Base-by-base conservation (phyloP, 1,140 invertebrate genomes). In the Lordiphosa stackelbergi region DNA sequence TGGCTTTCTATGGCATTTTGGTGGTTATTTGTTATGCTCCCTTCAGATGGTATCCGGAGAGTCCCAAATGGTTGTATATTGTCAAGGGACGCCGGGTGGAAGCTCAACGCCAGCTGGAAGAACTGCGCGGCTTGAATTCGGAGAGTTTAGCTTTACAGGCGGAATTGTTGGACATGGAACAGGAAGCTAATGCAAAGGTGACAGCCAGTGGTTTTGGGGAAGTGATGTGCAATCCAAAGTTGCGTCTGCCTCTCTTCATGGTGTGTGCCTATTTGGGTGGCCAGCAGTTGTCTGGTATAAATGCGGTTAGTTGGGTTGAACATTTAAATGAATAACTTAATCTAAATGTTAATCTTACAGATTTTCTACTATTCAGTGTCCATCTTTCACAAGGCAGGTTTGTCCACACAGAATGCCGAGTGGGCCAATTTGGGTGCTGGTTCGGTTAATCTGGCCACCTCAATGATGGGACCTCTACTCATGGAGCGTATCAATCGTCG, bases 231-330 rank as follows among this genome's bases (percentile, higher is more conserved):
- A 68, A 86, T 60, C 51, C 60, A 0, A 55, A 48, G 4, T 51
- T 86, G 12, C 63, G 66, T 0, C 85, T 94, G 12, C 93, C 94
- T 7, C 69, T 96, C 5, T 75, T 95, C 10, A 89, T 96, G 24
- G 91, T 94, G 0, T 92, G 92, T 74, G 85, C 91, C 13, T 89
- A 95, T 84, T 93, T 96, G 88, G 90, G 91, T 19, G 94, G 95
- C 0, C 95, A 97, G 87, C 95, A 97, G 88, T 90, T 95, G 43
- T 93, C 93, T 57, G 95, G 95, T 31, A 95, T 97, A 36, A 97
- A 96, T 88, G 94, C 95, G 53, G 95, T 94, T 36, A 5, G 66
- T 74, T 40, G 19, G 8, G 6, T 12, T 24, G 5, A 24, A 1
- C 4, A 24, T 0, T 5, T 24, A 6, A 24, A 5, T 24, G 5